These are phyloP conservation scores for Agapostemon virescens DNA, from an alignment of 2,888 invertebrate genomes.

Conservation along the genomic window DNA sequence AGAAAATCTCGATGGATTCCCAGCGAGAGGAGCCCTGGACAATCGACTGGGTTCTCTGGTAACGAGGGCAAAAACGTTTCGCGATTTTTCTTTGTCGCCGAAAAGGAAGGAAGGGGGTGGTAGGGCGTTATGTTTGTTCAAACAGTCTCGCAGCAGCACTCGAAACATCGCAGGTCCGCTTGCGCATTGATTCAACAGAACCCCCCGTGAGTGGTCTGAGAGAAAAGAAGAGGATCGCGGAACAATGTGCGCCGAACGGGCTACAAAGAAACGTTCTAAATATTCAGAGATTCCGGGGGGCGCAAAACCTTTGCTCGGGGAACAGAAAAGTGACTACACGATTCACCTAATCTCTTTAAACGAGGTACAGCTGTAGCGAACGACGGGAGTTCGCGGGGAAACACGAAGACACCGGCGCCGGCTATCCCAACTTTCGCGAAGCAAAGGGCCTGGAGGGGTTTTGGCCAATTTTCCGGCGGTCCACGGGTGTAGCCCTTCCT, in stretches of 20 bases:
- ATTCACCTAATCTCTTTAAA: background rate
- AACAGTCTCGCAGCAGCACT: background rate
- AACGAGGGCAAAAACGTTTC: background rate
- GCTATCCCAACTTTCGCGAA: background rate
- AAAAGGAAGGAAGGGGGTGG: too few species aligned
- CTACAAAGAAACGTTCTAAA: background rate
- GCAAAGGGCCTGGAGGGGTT: conserved; percentile 22
- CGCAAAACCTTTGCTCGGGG: background rate
- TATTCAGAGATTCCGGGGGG: background rate
- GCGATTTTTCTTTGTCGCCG: background rate
- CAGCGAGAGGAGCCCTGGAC: background rate
- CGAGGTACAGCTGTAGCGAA: background rate
- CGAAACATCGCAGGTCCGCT: background rate
- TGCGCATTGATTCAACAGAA: background rate
- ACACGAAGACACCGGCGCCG: conserved; percentile 18
- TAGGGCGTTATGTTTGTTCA: background rate
- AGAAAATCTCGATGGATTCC: too few species aligned
- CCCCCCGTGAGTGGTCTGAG: background rate
- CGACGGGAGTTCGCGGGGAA: background rate
- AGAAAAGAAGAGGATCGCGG: background rate
- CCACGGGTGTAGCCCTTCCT: conserved; percentile 63
- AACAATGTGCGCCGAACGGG: background rate
- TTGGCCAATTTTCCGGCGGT: conserved; percentile 49
- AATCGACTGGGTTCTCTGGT: background rate
- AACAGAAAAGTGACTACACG: background rate